Conservation (phyloP, 92 coral and sea anemone genomes). For the Bergia sp. region DNA sequence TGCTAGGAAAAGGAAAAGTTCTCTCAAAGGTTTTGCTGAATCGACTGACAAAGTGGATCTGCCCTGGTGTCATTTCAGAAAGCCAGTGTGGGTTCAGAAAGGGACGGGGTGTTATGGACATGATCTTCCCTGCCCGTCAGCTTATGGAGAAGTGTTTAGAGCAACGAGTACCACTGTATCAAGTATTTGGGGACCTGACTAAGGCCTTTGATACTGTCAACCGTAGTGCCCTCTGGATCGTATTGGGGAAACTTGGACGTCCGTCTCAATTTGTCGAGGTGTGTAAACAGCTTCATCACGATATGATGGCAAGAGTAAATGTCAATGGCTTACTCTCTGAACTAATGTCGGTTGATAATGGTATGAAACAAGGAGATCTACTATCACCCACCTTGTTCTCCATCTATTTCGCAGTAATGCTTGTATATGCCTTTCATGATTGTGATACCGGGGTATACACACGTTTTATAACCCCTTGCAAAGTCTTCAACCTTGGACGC, state of each 20-base stretch:
- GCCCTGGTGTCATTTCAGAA: no score
- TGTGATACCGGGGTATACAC: no score
- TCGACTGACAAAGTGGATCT: slow-evolving; percentile 4
- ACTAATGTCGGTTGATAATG: slow-evolving; percentile 35
- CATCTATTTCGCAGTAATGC: slow-evolving; percentile 26
- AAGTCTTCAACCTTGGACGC: no score
- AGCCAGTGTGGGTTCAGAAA: slow-evolving; percentile 26
- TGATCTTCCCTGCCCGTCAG: slow-evolving; percentile 30
- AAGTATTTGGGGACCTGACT: slow-evolving; percentile 34
- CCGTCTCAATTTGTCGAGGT: no score
- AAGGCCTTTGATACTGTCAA: no score
- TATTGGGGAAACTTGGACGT: no score
- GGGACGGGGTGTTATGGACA: slow-evolving; percentile 25
- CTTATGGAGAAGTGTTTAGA: slow-evolving; percentile 43
- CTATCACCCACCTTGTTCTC: no score
- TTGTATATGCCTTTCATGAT: slow-evolving; percentile 43
- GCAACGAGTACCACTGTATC: slow-evolving; percentile 6
- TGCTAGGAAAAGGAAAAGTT: slow-evolving; percentile 9
- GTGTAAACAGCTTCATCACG: no score
- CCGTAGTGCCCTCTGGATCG: no score
- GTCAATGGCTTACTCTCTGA: no score
- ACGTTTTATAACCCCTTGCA: no score
- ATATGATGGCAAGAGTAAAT: no score
- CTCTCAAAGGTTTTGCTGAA: slow-evolving; percentile 15
- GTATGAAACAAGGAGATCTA: slow-evolving; percentile 47